A percentile compares a stretch with the other conserved stretches of the same genome.
These are phyloP conservation scores for Caenorhabditis sp. DNA, from an alignment of 2,888 invertebrate species.

Conservation along the genomic window DNA sequence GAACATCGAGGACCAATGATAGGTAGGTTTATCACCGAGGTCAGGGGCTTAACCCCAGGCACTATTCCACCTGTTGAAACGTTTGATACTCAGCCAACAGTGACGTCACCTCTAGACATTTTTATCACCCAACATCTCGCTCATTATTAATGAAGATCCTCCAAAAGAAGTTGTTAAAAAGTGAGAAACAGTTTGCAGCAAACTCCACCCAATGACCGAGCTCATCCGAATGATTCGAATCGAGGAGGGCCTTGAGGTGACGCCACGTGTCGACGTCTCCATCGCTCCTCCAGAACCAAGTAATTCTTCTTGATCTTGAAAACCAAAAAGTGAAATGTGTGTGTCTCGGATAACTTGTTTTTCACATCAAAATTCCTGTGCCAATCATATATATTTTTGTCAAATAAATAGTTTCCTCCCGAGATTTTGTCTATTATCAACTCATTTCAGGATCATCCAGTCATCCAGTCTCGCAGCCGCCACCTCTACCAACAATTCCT, in stretches of 20 bases:
- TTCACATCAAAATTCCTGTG: neutral
- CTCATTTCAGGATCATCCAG: slow-evolving; percentile 1
- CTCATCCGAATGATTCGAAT: slow-evolving; percentile 59
- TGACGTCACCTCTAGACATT: too few species aligned
- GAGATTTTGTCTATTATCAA: neutral
- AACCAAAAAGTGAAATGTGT: too few species aligned
- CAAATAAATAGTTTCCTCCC: neutral
- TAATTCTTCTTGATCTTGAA: slow-evolving; percentile 25
- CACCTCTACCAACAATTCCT: slow-evolving; percentile 24
- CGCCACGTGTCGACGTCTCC: slow-evolving; percentile 24
- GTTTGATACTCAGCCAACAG: too few species aligned
- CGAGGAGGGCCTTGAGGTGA: slow-evolving; percentile 65
- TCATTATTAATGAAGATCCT: neutral
- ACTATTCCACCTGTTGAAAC: too few species aligned
- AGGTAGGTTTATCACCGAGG: too few species aligned
- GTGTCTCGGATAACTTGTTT: too few species aligned
- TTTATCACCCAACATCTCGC: too few species aligned
- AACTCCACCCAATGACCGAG: slow-evolving; percentile 53
- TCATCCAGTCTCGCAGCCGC: slow-evolving; percentile 5
- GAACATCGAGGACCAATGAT: slow-evolving; percentile 31
- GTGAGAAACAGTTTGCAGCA: slow-evolving; percentile 52
- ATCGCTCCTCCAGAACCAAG: slow-evolving; percentile 15
- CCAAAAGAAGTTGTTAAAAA: slow-evolving; percentile 17
- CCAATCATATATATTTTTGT: neutral
- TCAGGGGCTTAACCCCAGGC: too few species aligned